Base-by-base conservation (phyloP, 2,113 vertebrate genomes). In the Channa argus region DNA sequence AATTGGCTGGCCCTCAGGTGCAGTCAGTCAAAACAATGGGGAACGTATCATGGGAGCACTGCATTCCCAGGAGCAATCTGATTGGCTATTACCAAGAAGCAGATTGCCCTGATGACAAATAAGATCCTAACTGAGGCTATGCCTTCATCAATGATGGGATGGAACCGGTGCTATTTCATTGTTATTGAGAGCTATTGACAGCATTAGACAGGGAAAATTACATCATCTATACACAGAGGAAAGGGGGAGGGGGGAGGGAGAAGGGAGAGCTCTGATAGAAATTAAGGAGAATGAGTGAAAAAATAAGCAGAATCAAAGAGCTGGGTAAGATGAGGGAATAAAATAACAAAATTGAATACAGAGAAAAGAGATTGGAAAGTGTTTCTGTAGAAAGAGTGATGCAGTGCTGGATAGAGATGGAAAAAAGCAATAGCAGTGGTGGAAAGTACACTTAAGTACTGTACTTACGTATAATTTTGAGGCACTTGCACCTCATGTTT, bases 181-280 rank as follows among this genome's bases (percentile, higher is more conserved):
- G 88, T 92, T 92, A 91, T 86, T 92, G 91, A 93, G 80, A 78
- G 88, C 77, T 91, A 93, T 90, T 89, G 90, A 91, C 86, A 86
- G 82, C 59, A 83, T 85, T 86, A 86, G 86, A 85, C 75, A 71
- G 85, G 64, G 81, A 82, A 87, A 84, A 93, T 92, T 90, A 90
- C 80, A 80, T 83, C 80, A 84, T 87, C 89, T 80, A 83, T 79
- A 90, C 84, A 80, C 63, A 59, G 82, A 63, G 14, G 58, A 36
- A 33, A 36, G 54, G 54, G 10, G 52, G 60, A 34, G 55, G 44
- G 45, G 38, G 72, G 74, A 61, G 44, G 61, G 58, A 56, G 79
- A 83, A 75, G 61, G 24, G 82, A 75, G 80, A 43, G 54, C 73
- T 45, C 62, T 62, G 39, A 83, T 49, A 82, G 77, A 84, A 82